These are phyloP conservation scores for Poecilus cupreus DNA, from an alignment of 2,888 invertebrate genomes.

Conservation along the genomic window DNA sequence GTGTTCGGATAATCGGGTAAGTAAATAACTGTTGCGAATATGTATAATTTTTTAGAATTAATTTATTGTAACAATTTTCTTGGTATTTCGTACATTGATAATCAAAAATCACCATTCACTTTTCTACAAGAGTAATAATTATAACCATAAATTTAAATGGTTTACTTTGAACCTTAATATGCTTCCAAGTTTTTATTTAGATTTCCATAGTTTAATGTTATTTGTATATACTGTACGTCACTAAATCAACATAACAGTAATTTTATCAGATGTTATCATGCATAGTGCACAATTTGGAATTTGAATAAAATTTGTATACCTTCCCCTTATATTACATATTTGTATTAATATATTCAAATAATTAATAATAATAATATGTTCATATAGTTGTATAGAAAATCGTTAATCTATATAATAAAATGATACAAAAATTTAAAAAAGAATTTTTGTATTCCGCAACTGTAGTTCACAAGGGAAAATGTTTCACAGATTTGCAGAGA, in stretches of 20 bases:
- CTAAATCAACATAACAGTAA: constrained; percentile 1
- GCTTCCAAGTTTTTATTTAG: constrained; percentile 35
- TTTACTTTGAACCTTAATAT: constrained; percentile 11
- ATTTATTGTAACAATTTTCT: constrained; percentile 17
- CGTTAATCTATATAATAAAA: constrained; percentile 59
- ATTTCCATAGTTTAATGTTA: constrained; percentile 3
- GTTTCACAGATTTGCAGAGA: too few relatives aligned
- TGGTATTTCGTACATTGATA: constrained; percentile 33
- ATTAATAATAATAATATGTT: constrained; percentile 50
- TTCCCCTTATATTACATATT: constrained; percentile 55
- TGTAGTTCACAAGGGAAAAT: too few relatives aligned
- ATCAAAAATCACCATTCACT: constrained; percentile 47
- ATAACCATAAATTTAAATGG: background rate
- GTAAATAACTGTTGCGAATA: constrained; percentile 54
- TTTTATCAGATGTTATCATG: constrained; percentile 51
- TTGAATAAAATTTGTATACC: constrained; percentile 70
- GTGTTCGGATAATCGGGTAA: constrained; percentile 70
- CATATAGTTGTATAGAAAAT: constrained; percentile 57
- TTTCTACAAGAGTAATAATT: background rate
- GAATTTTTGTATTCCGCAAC: too few relatives aligned
- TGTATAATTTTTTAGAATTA: constrained; percentile 43
- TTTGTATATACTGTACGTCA: constrained; percentile 34
- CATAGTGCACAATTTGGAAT: constrained; percentile 72
- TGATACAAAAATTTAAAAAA: constrained; percentile 30
- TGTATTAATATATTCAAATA: constrained; percentile 57